These are phyloP conservation scores for Eupithecia centaureata DNA, from an alignment of 2,888 invertebrate genomes.

Conservation along the genomic window DNA sequence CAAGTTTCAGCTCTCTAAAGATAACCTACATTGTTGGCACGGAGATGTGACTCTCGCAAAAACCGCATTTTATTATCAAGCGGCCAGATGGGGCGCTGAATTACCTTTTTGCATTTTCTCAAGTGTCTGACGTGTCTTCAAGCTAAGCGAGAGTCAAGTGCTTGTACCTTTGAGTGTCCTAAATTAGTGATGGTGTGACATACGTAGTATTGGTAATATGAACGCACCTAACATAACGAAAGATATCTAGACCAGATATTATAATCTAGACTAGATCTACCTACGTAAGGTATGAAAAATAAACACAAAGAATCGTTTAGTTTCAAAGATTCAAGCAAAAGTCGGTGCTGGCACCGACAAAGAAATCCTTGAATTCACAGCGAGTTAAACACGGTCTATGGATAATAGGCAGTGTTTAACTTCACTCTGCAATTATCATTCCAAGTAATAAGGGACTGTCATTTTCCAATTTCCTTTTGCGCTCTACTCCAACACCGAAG, in stretches of 20 bases:
- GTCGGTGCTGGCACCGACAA: background rate
- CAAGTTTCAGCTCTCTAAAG: background rate
- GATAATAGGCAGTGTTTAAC: conserved; percentile 19
- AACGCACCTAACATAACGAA: too few relatives aligned
- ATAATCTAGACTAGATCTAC: background rate
- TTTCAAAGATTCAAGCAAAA: conserved; percentile 4
- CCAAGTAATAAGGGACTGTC: conserved; percentile 32
- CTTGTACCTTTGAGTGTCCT: background rate
- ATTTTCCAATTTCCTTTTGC: conserved; percentile 33
- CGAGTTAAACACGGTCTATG: conserved; percentile 6
- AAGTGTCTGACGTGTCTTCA: background rate
- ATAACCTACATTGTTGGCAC: background rate
- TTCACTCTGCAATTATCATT: conserved; percentile 33
- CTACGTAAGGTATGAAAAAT: background rate
- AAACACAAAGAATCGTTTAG: background rate
- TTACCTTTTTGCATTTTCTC: background rate
- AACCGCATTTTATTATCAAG: background rate
- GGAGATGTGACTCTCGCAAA: background rate
- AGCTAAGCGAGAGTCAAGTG: conserved; percentile 2
- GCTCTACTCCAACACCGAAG: conserved; percentile 22
- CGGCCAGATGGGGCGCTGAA: background rate
- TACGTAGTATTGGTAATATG: background rate
- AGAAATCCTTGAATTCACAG: conserved; percentile 12
- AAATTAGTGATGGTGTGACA: background rate
- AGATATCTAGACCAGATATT: too few relatives aligned